phyloP scores from a whole-genome alignment of 2,113 vertebrate genomes.

The Trogon melanurus region DNA sequence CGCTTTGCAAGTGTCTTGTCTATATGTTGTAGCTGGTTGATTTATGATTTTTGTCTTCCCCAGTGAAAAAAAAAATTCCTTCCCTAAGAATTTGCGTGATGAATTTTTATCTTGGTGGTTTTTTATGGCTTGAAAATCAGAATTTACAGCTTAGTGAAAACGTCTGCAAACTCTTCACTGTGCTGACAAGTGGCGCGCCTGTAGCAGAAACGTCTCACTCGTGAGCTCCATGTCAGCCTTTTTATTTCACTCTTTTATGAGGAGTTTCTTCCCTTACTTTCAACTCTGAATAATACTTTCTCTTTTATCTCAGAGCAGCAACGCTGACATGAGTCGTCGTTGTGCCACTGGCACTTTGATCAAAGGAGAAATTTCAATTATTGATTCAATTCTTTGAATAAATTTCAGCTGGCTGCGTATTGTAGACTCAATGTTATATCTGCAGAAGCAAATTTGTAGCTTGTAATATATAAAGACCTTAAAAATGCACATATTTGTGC shows the following conservation, averaged over 20 bases:
- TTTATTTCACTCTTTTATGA: neutral
- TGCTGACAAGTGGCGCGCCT: neutral
- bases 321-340: neutral
- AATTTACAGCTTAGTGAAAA: neutral
- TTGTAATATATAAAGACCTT: neutral
- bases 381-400: conserved; percentile 1
- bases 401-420: neutral
- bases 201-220: neutral
- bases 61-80: neutral
- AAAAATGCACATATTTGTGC: neutral
- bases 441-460: neutral
- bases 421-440: neutral
- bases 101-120: neutral
- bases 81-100: neutral
- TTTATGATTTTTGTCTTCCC: neutral
- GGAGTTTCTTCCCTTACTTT: neutral
- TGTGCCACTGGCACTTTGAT: conserved; percentile 24
- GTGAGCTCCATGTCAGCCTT: neutral
- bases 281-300: neutral
- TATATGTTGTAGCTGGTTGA: neutral
- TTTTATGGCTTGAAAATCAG: conserved; percentile 16
- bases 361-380: conserved; percentile 45
- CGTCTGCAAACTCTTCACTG: neutral
- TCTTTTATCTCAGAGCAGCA: conserved; percentile 20
- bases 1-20: neutral